These are phyloP conservation scores for Julus scanicus DNA, from an alignment of 2,888 invertebrate genomes.

Conservation along the genomic window DNA sequence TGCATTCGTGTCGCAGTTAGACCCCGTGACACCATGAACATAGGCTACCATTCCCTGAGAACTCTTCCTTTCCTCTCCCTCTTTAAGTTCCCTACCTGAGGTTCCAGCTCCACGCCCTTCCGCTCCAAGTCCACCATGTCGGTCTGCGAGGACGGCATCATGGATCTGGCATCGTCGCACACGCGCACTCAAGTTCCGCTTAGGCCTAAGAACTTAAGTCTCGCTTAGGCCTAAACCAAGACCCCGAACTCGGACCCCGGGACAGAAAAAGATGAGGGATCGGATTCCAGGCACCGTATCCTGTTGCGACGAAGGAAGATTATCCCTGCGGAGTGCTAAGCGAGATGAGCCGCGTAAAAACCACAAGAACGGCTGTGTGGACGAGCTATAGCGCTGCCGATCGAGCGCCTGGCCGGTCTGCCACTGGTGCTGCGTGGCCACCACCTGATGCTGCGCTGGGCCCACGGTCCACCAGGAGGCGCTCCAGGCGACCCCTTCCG, in stretches of 20 bases:
- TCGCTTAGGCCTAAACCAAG: not conserved
- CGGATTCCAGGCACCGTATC: too few species aligned
- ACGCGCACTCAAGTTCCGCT: not conserved
- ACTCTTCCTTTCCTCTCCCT: not conserved
- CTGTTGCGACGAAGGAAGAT: too few species aligned
- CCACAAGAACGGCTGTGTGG: not conserved
- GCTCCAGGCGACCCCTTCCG: not conserved
- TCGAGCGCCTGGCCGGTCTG: not conserved
- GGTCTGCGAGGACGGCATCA: conserved; percentile 46
- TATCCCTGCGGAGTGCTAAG: too few species aligned
- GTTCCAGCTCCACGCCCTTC: conserved; percentile 39
- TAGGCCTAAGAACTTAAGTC: not conserved
- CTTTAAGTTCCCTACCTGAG: not conserved
- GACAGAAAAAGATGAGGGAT: too few species aligned
- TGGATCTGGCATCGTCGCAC: not conserved
- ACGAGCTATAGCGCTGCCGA: not conserved
- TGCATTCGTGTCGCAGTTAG: too few species aligned
- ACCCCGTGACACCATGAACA: too few species aligned
- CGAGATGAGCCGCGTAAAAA: not conserved
- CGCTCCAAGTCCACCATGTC: conserved; percentile 49
- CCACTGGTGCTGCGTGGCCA: conserved; percentile 16
- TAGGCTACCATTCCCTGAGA: not conserved
- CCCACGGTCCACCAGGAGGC: not conserved
- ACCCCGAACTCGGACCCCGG: not conserved
- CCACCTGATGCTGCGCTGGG: conserved; percentile 3